These are phyloP conservation scores for Pseudoatta argentina DNA, from an alignment of 1,140 invertebrate species.

Conservation along the genomic window DNA sequence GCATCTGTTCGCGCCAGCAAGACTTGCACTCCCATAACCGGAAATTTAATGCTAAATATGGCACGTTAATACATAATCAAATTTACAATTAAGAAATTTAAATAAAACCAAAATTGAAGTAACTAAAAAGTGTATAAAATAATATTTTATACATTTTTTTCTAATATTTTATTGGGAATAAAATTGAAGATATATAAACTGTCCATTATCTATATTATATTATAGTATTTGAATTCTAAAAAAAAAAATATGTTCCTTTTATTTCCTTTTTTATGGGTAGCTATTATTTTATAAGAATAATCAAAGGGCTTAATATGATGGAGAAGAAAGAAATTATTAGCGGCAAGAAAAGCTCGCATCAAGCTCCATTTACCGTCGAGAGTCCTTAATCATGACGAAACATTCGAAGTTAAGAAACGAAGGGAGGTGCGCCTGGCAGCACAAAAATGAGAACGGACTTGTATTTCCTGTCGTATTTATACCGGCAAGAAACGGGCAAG, in stretches of 20 bases:
- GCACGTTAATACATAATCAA: neutral
- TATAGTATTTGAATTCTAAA: neutral
- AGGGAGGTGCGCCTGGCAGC: constrained; percentile 7
- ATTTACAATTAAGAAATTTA: neutral
- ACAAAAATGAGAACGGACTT: constrained; percentile 73
- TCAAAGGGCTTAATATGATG: neutral
- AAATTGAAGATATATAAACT: neutral
- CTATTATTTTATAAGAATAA: neutral
- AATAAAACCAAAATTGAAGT: neutral
- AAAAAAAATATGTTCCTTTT: neutral
- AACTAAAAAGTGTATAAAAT: neutral
- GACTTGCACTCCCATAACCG: neutral
- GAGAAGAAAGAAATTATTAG: neutral
- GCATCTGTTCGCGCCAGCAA: constrained; percentile 21
- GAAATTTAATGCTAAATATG: neutral
- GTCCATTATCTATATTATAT: neutral
- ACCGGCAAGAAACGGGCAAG: constrained; percentile 46
- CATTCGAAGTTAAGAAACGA: constrained; percentile 7
- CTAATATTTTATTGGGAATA: neutral
- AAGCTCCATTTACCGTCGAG: constrained; percentile 22
- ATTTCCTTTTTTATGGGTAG: neutral
- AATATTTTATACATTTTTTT: neutral
- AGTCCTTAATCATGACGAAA: constrained; percentile 35
- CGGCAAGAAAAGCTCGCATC: neutral
- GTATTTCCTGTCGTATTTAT: constrained; percentile 77